Evolutionary conservation across 2,113 vertebrate genomes (phyloP), one percentile per base, ranked within the genome.

Genomic region (Limnothrissa miodon): DNA sequence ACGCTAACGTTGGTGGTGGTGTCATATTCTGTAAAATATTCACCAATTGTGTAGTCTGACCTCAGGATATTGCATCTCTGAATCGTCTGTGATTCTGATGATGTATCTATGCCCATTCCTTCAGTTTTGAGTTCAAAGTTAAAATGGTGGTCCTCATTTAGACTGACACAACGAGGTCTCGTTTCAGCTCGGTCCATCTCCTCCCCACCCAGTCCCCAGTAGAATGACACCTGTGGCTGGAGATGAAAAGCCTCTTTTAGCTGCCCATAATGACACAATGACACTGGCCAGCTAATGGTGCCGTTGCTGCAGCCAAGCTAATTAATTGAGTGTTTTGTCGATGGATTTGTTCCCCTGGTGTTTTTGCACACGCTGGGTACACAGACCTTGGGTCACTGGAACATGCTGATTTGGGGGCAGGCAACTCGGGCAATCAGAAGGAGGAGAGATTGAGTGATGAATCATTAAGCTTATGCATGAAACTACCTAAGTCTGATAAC

Each of bases 241-340:
- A 80, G 66, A 45, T 78, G 81, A 82, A 86, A 85, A 17, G 78
- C 79, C 39, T 56, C 78, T 81, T 70, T 83, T 83, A 85, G 44
- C 70, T 74, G 29, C 56, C 29, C 42, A 7, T 85, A 90, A 86
- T 82, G 46, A 82, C 79, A 78, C 80, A 74, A 80, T 53, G 79
- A 83, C 62, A 84, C 82, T 29, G 82, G 29, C 80, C 79, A 87
- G 86, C 87, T 88, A 83, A 86, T 87, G 82, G 81, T 85, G 78
- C 79, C 51, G 66, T 85, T 29, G 84, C 83, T 78, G 80, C 83
- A 78, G 48, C 23, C 5, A 51, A 42, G 80, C 84, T 51, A 79
- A 81, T 86, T 87, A 84, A 87, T 86, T 86, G 84, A 87, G 83
- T 80, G 82, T 78, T 86, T 86, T 84, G 80, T 85, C 70, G 82